phyloP scores from a whole-genome alignment of 2,113 vertebrate genomes.

The Lagopus muta region DNA sequence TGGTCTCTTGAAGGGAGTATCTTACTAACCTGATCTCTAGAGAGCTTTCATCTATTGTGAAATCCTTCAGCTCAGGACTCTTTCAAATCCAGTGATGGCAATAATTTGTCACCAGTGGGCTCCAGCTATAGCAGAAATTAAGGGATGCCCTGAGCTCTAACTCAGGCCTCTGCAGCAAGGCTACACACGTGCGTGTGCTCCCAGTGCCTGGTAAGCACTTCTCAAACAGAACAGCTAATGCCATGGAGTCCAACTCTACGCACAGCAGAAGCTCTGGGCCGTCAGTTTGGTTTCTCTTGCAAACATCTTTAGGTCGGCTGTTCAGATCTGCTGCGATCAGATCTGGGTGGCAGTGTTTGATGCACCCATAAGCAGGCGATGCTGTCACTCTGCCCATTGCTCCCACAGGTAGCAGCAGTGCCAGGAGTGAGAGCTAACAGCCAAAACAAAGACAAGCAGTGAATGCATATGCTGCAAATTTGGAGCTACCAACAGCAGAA shows the following conservation, averaged over 20 bases:
- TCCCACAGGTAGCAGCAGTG: background rate
- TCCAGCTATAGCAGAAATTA: background rate
- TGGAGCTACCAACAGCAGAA: background rate
- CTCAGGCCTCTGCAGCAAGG: background rate
- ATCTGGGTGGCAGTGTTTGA: background rate
- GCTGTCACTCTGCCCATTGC: background rate
- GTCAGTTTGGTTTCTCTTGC: background rate
- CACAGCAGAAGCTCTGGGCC: background rate
- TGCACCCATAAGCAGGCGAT: background rate
- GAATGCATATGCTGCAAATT: background rate
- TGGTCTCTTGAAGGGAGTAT: background rate
- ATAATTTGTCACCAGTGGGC: background rate
- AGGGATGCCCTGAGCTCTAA: background rate
- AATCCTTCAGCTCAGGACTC: background rate
- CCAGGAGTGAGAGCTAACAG: background rate
- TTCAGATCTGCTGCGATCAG: background rate
- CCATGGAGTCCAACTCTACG: background rate
- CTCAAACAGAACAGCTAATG: too few species aligned
- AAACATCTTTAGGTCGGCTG: background rate
- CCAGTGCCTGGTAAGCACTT: too few species aligned
- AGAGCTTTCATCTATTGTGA: background rate
- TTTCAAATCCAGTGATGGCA: fast-evolving
- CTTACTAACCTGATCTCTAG: too few species aligned
- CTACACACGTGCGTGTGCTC: fast-evolving
- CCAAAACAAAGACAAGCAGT: background rate